Conservation (phyloP, 2,113 vertebrate species). For the Cyanoliseus patagonus region DNA sequence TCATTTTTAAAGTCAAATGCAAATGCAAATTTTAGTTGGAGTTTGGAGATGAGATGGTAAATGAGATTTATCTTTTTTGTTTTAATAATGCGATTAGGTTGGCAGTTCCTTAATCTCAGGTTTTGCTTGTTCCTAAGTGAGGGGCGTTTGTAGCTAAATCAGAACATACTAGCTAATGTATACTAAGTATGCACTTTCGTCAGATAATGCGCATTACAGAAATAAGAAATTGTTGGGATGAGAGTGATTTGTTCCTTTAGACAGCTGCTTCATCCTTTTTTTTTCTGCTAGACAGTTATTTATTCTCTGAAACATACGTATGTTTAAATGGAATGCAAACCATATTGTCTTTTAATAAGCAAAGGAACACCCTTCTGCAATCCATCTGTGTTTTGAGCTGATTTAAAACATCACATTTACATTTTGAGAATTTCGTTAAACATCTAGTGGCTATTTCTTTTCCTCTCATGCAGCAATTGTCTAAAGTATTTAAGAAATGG, state of each 20-base stretch:
- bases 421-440: neutral
- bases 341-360: neutral
- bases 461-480: neutral
- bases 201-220: neutral
- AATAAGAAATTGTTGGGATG: neutral
- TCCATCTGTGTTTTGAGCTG: neutral
- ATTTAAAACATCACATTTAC: neutral
- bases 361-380: neutral
- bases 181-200: rapidly evolving
- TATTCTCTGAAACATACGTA: neutral
- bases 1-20: neutral
- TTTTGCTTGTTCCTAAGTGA: neutral
- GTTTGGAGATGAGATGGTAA: neutral
- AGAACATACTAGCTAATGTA: neutral
- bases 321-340: neutral
- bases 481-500: neutral
- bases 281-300: neutral
- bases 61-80: neutral
- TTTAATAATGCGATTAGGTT: neutral
- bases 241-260: neutral
- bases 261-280: neutral
- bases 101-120: neutral
- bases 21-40: neutral
- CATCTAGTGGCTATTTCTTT: neutral
- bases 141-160: neutral